phyloP scores from a whole-genome alignment of 2,888 invertebrate species.

The Drosophila algonquin region DNA sequence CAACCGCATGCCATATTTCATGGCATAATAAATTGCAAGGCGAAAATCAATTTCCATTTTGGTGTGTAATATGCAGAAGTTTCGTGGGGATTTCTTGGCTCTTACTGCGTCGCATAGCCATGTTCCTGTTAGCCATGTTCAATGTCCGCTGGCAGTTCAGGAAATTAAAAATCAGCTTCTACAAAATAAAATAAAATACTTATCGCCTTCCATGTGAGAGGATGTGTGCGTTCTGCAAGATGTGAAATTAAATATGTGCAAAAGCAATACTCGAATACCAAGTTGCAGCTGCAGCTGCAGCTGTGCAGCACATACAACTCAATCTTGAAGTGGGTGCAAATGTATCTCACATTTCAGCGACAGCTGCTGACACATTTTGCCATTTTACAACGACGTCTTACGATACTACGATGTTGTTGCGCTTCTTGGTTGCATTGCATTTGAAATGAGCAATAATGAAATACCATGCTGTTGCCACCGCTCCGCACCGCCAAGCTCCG shows the following conservation, averaged over 20 bases:
- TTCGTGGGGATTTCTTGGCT: slow-evolving; percentile 21
- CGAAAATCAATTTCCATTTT: slow-evolving; percentile 65
- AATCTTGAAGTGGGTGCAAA: slow-evolving; percentile 14
- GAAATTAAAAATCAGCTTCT: slow-evolving; percentile 63
- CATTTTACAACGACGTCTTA: slow-evolving; percentile 46
- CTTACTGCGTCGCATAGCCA: background rate
- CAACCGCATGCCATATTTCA: slow-evolving; percentile 42
- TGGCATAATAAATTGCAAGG: slow-evolving; percentile 58
- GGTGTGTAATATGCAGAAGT: slow-evolving; percentile 37
- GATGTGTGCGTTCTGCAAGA: slow-evolving; percentile 1
- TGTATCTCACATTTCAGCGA: slow-evolving; percentile 35
- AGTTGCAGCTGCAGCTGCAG: slow-evolving; percentile 10
- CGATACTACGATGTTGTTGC: slow-evolving; percentile 5
- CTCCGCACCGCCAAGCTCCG: background rate
- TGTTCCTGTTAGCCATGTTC: slow-evolving; percentile 28
- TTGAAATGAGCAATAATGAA: slow-evolving; percentile 66
- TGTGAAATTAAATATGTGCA: slow-evolving; percentile 39
- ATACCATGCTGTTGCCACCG: slow-evolving; percentile 23
- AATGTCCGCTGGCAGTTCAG: slow-evolving; percentile 47
- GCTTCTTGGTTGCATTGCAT: slow-evolving; percentile 47
- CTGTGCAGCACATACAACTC: slow-evolving; percentile 15
- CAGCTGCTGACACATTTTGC: slow-evolving; percentile 52
- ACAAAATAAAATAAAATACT: slow-evolving; percentile 43
- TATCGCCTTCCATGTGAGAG: slow-evolving; percentile 9
- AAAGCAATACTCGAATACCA: background rate